Conservation (phyloP, 2,888 invertebrate species). For the Dione vanillae region DNA sequence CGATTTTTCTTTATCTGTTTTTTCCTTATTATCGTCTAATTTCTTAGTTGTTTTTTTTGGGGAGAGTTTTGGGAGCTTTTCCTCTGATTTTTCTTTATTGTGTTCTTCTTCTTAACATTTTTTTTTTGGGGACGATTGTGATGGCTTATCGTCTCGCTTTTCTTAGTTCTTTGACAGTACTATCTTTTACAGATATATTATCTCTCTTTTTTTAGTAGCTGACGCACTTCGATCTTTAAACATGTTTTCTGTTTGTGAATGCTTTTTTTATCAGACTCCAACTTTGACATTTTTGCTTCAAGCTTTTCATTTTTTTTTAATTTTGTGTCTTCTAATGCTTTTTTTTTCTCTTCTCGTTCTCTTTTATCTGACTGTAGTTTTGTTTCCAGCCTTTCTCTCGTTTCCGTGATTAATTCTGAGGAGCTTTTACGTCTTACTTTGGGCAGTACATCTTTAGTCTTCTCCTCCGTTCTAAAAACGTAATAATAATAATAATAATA, state of each 20-base stretch:
- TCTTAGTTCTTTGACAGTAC: slow-evolving; percentile 6
- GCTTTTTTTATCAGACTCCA: slow-evolving; percentile 33
- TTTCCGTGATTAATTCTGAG: slow-evolving; percentile 61
- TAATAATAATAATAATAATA: too few species aligned
- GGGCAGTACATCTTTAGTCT: slow-evolving; percentile 35
- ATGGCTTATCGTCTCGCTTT: slow-evolving; percentile 5
- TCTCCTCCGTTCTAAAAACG: slow-evolving; percentile 58
- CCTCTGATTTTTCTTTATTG: slow-evolving; percentile 43
- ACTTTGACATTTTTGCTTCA: slow-evolving; percentile 15
- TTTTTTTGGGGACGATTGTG: not conserved
- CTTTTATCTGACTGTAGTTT: slow-evolving; percentile 49
- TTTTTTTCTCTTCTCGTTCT: slow-evolving; percentile 36
- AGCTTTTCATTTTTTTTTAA: slow-evolving; percentile 14
- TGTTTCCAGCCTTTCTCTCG: slow-evolving; percentile 53
- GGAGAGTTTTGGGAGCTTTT: slow-evolving; percentile 26
- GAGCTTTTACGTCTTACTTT: slow-evolving; percentile 54
- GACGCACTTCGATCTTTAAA: not conserved
- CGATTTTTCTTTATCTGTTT: slow-evolving; percentile 36
- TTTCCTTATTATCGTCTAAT: slow-evolving; percentile 28
- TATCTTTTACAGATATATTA: not conserved
- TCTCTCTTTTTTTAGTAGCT: slow-evolving; percentile 2
- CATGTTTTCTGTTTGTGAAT: slow-evolving; percentile 9
- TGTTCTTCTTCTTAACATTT: slow-evolving; percentile 26
- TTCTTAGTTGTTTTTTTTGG: slow-evolving; percentile 27
- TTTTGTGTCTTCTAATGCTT: slow-evolving; percentile 33